Base-by-base conservation (phyloP, 2,113 vertebrate genomes). In the Carettochelys insculpta region DNA sequence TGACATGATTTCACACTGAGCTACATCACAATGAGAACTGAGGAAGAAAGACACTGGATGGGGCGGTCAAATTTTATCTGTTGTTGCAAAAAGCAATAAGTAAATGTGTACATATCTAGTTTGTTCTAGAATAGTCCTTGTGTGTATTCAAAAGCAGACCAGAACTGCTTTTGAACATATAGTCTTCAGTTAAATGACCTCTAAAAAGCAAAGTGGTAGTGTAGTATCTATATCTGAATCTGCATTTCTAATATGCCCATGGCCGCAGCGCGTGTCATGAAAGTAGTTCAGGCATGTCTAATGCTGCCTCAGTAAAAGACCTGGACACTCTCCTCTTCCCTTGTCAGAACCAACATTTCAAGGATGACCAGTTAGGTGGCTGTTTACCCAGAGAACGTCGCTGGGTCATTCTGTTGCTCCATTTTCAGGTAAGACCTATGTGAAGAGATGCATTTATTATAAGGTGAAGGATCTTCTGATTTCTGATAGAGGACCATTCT, bases 1-100 rank as follows among this genome's bases (percentile, higher is more conserved):
- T 89, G 94, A 17, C 71, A 80, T 91, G 48, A 58, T 90, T 93
- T 93, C 61, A 73, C n/a, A 52, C 51, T 52, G 54, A n/a, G 80
- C 82, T 87, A 38, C 24, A 94, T 95, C 87, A 87, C 43, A 78
- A 45, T 34, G 31, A 78, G 68, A 76, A 5, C 82, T 82, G 53
- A 89, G n/a, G 34, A 82, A 90, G 71, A 45, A 43, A 75, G 80
- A 8, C n/a, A n/a, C n/a, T n/a, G n/a, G n/a, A n/a, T n/a, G n/a
- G n/a, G n/a, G n/a, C n/a, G n/a, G n/a, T n/a, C n/a, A n/a, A n/a
- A n/a, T n/a, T n/a, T 73, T 13, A 16, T 75, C 80, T 86, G 86
- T 92, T 80, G 75, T 68, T 52, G 82, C 53, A 90, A 93, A 75
- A 91, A 45, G 8, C 52, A 77, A 47, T 0, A 0, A 47, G 14